These are phyloP conservation scores for Eubasilissa regina DNA, from an alignment of 1,140 invertebrate species.

Conservation along the genomic window DNA sequence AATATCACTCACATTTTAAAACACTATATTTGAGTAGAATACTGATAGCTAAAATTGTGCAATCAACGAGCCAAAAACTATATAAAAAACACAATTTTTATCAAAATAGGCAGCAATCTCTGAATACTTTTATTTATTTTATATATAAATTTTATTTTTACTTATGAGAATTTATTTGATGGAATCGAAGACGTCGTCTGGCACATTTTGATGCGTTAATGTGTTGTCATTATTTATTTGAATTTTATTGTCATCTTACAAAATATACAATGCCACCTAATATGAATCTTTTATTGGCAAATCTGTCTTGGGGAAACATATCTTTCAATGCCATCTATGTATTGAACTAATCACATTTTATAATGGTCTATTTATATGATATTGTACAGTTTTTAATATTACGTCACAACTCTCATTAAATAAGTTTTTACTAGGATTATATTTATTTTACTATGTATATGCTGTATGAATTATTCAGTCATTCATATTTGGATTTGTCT, in stretches of 20 bases:
- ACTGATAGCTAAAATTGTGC: conserved; percentile 54
- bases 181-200: conserved; percentile 47
- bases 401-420: conserved; percentile 57
- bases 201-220: conserved; percentile 48
- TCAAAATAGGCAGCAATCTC: conserved; percentile 51
- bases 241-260: conserved; percentile 51
- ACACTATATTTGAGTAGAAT: conserved; percentile 24
- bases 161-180: conserved; percentile 54
- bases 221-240: conserved; percentile 48
- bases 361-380: conserved; percentile 21
- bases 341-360: conserved; percentile 13
- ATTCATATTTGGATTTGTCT: conserved; percentile 40
- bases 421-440: conserved; percentile 46
- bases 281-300: conserved; percentile 46
- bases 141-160: conserved; percentile 60
- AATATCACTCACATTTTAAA: conserved; percentile 40
- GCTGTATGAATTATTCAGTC: conserved; percentile 33
- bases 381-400: conserved; percentile 58
- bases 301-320: conserved; percentile 21
- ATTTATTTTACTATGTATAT: conserved; percentile 29
- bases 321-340: conserved; percentile 25
- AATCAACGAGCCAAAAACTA: conserved; percentile 57
- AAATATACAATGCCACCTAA: conserved; percentile 52
- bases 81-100: conserved; percentile 52
- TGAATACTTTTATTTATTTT: conserved; percentile 60